Base-by-base conservation (phyloP, 2,888 invertebrate genomes). In the Spilarctia lutea region DNA sequence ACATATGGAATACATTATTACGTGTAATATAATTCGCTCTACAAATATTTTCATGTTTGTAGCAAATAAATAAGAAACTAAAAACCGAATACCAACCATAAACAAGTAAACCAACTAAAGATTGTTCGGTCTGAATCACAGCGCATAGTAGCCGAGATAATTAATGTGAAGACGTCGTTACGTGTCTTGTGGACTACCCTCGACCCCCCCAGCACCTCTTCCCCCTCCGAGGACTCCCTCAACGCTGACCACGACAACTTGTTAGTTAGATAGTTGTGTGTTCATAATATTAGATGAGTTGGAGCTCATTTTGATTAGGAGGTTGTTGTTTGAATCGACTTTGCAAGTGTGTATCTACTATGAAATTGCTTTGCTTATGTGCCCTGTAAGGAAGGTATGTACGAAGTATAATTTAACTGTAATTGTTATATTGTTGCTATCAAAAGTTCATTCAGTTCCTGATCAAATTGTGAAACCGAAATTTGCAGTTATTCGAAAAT, bases 131-230 rank as follows among this genome's bases (percentile, higher is more conserved):
- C 81, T 76, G 85, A 91, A 91, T 90, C 90, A 84, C 86, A 77
- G 86, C 83, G 70, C 60, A 74, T 74, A 76, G 42, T 68, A 76
- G 74, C 81, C 83, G 78, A 85, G 86, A 88, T 91, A 91, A 92
- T 92, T 92, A 92, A 92, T 91, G 90, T 88, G 87, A 88, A 88
- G 89, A 89, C 86, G 85, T 87, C 85, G 86, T 89, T 89, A 87
- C 86, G 86, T 84, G 86, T 85, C 84, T 85, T 84, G 86, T 82
- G 78, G 79, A 86, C 81, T 76, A 80, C 79, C 72, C 80, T 77
- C 65, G 66, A 71, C 45, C n/a, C 60, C 73, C 35, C 16, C 16
- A 42, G n/a, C 56, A 39, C 27, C 45, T 52, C 65, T 30, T 16
- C 45, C 63, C n/a, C 75, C 73, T 71, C 78, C 70, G 33, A 73